A percentile compares a stretch with the other conserved stretches of the same genome.
Conservation (phyloP, 2,113 vertebrate species). For the Saguinus midas region DNA sequence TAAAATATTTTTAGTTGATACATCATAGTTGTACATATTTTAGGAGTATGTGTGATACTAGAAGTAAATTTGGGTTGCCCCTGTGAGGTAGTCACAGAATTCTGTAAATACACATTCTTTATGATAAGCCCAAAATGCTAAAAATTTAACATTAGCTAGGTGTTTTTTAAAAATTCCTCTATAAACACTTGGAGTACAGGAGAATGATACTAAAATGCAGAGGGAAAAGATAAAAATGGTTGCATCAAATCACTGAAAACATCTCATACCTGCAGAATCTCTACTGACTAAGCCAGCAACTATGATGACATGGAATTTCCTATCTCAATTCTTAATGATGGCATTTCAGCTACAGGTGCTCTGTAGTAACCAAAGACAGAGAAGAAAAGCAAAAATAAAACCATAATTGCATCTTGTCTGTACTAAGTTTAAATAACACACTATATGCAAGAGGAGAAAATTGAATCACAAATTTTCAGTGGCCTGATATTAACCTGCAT, state of each 20-base stretch:
- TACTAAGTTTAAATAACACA: not conserved
- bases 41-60: not conserved
- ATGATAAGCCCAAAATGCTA: not conserved
- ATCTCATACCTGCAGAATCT: not conserved
- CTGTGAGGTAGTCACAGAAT: not conserved
- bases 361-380: not conserved
- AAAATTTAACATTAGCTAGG: not conserved
- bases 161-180: not conserved
- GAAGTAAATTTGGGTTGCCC: not conserved
- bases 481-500: not conserved
- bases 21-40: not conserved
- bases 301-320: not conserved
- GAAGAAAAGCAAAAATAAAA: not conserved
- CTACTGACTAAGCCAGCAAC: not conserved
- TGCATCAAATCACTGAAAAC: not conserved
- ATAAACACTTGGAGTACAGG: not conserved
- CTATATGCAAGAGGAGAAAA: not conserved
- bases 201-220: not conserved
- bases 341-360: not conserved
- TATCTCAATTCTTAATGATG: not conserved
- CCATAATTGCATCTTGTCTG: not conserved
- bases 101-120: not conserved
- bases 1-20: not conserved
- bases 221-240: not conserved
- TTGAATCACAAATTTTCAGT: not conserved